phyloP scores from a whole-genome alignment of 2,888 invertebrate genomes.

The Nephrotoma appendiculata region DNA sequence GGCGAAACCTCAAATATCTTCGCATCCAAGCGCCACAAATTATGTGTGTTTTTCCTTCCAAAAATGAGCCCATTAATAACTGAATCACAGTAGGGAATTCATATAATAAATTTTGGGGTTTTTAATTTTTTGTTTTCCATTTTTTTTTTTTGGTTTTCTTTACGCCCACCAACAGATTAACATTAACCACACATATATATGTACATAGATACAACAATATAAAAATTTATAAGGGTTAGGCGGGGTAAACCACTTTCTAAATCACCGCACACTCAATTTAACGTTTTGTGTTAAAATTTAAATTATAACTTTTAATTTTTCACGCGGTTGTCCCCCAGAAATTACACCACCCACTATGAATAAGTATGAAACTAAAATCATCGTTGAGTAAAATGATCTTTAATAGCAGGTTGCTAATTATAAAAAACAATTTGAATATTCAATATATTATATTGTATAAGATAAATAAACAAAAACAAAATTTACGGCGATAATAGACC shows the following conservation, averaged over 20 bases:
- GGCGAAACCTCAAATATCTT: not conserved
- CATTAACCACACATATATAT: not conserved
- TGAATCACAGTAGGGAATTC: not conserved
- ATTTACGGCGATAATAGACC: not conserved
- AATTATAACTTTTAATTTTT: not conserved
- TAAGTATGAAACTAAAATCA: not conserved
- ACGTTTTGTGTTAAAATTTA: not conserved
- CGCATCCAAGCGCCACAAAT: not conserved
- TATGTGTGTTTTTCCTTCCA: not conserved
- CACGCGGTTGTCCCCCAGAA: not conserved
- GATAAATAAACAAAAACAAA: not conserved
- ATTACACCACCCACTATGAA: not conserved
- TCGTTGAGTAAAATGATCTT: not conserved
- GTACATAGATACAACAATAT: not conserved
- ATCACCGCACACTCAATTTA: not conserved
- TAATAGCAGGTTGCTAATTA: not conserved
- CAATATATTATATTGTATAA: not conserved
- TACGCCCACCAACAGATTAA: not conserved
- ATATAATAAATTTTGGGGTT: not conserved
- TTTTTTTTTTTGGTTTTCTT: not conserved
- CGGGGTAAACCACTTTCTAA: not conserved
- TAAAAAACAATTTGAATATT: not conserved
- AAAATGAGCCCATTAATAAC: not conserved
- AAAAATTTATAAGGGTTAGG: not conserved
- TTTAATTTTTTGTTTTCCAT: not conserved